A percentile compares a stretch with the other conserved stretches of the same genome.
Evolutionary conservation across 2,797 vertebrate genomes (phyloP).

Genomic region (Pempheris klunzingeri): DNA sequence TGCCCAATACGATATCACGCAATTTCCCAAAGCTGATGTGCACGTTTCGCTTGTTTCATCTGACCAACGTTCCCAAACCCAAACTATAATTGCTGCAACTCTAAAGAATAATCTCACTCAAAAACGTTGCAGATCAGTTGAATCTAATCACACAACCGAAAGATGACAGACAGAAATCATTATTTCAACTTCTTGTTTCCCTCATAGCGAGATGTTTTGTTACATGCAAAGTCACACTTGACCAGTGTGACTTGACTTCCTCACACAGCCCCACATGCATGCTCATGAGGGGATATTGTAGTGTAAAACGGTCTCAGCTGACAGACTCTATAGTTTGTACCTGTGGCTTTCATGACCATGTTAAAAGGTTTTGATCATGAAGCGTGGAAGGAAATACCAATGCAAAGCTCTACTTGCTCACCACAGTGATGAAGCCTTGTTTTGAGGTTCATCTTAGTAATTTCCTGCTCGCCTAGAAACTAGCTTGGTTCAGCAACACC

Average conservation of each 20-base stretch:
- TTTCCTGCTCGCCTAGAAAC: slow-evolving; percentile 64
- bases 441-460: slow-evolving; percentile 40
- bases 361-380: slow-evolving; percentile 12
- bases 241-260: slow-evolving; percentile 40
- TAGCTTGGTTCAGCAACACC: slow-evolving; percentile 34
- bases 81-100: not conserved
- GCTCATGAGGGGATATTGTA: not conserved
- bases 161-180: not conserved
- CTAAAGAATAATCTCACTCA: not conserved
- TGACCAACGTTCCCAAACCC: not conserved
- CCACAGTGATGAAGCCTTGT: slow-evolving; percentile 36
- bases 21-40: not conserved
- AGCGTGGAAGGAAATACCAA: slow-evolving; percentile 22
- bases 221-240: slow-evolving; percentile 14
- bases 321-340: slow-evolving; percentile 2
- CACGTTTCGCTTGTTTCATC: too few relatives aligned
- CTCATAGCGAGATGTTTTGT: slow-evolving; percentile 18
- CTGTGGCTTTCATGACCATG: not conserved
- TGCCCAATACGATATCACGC: not conserved
- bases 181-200: not conserved
- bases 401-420: slow-evolving; percentile 12
- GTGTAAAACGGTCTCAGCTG: not conserved
- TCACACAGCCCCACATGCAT: not conserved
- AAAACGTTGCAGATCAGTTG: not conserved
- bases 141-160: not conserved